phyloP scores from a whole-genome alignment of 2,797 vertebrate species.

The Cheirogaleus major region DNA sequence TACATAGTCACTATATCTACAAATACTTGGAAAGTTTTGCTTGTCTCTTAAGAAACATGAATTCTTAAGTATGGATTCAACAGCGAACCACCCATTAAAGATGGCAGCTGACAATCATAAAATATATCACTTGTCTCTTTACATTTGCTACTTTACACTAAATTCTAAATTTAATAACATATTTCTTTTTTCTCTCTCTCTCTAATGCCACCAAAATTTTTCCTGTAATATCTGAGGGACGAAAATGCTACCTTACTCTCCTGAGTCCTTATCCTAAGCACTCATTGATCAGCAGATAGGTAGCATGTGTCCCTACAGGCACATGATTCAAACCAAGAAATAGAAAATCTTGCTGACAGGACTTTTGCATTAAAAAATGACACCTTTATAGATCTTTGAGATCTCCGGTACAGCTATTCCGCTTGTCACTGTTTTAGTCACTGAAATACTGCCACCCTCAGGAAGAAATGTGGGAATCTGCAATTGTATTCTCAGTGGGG shows the following conservation, averaged over 20 bases:
- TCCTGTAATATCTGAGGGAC: background rate
- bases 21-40: conserved; percentile 10
- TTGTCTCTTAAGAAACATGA: background rate
- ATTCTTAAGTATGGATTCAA: background rate
- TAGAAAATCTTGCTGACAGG: background rate
- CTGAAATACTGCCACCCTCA: conserved; percentile 79
- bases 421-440: background rate
- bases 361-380: background rate
- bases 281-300: background rate
- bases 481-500: background rate
- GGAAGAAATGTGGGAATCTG: conserved; percentile 56
- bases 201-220: background rate
- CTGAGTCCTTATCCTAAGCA: background rate
- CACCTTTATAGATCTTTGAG: background rate
- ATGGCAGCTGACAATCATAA: background rate
- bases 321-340: background rate
- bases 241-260: background rate
- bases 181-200: background rate
- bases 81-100: background rate
- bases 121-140: background rate
- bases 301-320: background rate
- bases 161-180: conserved; percentile 5
- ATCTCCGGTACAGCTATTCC: background rate
- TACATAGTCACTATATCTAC: background rate
- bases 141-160: background rate